A percentile compares a stretch with the other conserved stretches of the same genome.
Conservation (phyloP, 2,113 vertebrate genomes). For the Laticauda colubrina region DNA sequence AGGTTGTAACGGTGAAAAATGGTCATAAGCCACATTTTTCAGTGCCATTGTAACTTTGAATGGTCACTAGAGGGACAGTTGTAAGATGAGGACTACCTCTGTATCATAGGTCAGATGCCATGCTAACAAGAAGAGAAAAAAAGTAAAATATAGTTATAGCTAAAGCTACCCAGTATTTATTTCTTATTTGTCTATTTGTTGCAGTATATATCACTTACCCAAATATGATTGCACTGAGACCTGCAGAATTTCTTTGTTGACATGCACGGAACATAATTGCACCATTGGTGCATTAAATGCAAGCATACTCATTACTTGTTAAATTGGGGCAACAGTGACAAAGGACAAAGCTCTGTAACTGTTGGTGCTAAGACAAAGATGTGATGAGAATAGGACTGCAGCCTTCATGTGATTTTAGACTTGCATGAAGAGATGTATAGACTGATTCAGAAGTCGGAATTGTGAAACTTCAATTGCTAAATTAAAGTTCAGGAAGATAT, state of each 20-base stretch:
- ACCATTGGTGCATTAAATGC: neutral
- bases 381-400: neutral
- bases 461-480: neutral
- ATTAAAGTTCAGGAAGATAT: neutral
- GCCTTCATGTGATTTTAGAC: neutral
- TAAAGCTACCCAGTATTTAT: neutral
- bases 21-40: neutral
- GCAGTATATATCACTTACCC: neutral
- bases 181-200: neutral
- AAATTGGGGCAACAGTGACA: neutral
- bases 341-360: neutral
- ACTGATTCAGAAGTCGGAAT: neutral
- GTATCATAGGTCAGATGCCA: neutral
- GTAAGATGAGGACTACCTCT: neutral
- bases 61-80: neutral
- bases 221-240: neutral
- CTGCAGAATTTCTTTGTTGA: neutral
- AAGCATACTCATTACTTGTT: neutral
- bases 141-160: neutral
- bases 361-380: neutral
- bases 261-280: neutral
- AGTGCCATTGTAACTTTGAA: neutral
- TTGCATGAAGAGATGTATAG: neutral
- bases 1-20: neutral
- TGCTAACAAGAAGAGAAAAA: neutral